These are phyloP conservation scores for Philotrypesis tridentata DNA, from an alignment of 1,140 invertebrate genomes.

Conservation along the genomic window DNA sequence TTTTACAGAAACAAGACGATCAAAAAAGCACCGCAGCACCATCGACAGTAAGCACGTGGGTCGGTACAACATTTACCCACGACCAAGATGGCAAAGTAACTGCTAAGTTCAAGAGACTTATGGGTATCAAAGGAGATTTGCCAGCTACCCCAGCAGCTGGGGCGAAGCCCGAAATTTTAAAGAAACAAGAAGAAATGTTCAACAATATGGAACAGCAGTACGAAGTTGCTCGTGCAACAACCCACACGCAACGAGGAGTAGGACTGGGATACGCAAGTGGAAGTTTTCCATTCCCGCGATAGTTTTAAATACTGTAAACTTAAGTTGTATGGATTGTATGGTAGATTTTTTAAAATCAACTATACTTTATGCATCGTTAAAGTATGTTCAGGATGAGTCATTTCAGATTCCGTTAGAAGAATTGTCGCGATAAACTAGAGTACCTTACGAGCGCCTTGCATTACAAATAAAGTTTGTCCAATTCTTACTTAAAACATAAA, in stretches of 20 bases:
- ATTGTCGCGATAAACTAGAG: neutral
- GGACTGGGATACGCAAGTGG: slow-evolving; percentile 85
- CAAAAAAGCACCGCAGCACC: slow-evolving; percentile 59
- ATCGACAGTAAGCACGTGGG: slow-evolving; percentile 82
- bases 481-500: neutral
- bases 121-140: slow-evolving; percentile 89
- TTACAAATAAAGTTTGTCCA: neutral
- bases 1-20: slow-evolving; percentile 63
- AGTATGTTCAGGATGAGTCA: slow-evolving; percentile 17
- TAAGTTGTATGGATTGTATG: slow-evolving; percentile 34
- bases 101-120: slow-evolving; percentile 95
- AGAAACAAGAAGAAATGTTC: slow-evolving; percentile 94
- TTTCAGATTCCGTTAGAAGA: neutral
- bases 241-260: slow-evolving; percentile 94
- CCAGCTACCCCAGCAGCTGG: slow-evolving; percentile 62
- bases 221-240: slow-evolving; percentile 92
- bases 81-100: slow-evolving; percentile 93
- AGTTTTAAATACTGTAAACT: slow-evolving; percentile 52
- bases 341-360: slow-evolving; percentile 21
- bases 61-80: slow-evolving; percentile 87
- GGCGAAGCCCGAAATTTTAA: slow-evolving; percentile 77
- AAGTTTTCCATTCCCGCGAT: slow-evolving; percentile 71
- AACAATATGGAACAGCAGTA: slow-evolving; percentile 94
- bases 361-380: slow-evolving; percentile 33
- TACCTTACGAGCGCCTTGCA: slow-evolving; percentile 20